phyloP scores from a whole-genome alignment of 2,797 vertebrate genomes.

The Emys orbicularis region DNA sequence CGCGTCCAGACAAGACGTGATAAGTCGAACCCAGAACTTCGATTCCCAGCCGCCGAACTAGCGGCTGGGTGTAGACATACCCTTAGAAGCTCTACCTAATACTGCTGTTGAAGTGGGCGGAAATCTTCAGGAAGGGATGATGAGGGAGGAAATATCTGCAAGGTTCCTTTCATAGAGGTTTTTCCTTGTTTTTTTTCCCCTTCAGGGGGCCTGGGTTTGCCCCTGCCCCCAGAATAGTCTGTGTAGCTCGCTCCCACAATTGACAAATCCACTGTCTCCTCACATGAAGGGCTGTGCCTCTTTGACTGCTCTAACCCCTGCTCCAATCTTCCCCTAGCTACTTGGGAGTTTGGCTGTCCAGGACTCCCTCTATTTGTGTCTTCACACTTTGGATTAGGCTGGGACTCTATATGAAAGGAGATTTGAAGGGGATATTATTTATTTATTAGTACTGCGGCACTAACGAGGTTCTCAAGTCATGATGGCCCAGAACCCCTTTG shows the following conservation, averaged over 20 bases:
- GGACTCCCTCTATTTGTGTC: background rate
- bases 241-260: background rate
- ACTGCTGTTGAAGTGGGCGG: background rate
- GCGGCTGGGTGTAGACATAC: too few relatives aligned
- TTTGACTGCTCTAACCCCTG: background rate
- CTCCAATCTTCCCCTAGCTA: background rate
- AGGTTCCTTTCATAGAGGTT: background rate
- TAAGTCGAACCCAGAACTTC: too few relatives aligned
- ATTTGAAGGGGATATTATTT: background rate
- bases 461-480: background rate
- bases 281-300: background rate
- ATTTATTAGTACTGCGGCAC: background rate
- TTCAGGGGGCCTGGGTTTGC: background rate
- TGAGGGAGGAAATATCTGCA: background rate
- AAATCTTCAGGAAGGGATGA: background rate
- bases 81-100: background rate
- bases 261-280: background rate
- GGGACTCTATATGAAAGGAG: background rate
- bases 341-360: background rate
- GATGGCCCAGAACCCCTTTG: background rate
- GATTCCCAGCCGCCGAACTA: too few relatives aligned
- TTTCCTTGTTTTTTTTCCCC: background rate
- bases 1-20: too few relatives aligned
- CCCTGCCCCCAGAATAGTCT: too few relatives aligned
- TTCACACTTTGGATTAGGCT: background rate